Evolutionary conservation across 2,113 vertebrate genomes (phyloP).

Genomic region (Damaliscus lunatus): DNA sequence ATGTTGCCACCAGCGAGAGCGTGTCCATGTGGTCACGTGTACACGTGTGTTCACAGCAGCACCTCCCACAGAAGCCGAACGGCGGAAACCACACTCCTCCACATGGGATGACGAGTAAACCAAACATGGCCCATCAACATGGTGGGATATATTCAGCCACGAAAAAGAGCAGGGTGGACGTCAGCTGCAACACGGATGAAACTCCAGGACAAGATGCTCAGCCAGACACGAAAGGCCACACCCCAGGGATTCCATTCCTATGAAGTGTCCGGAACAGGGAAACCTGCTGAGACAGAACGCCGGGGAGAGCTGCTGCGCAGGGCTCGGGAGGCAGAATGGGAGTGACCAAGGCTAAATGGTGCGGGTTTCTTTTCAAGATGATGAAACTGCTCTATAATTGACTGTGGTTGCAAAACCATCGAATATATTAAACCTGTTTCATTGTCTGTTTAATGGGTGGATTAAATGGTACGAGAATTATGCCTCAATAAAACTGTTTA

Average conservation of each 20-base stretch:
- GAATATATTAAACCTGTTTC: not conserved
- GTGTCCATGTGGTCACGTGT: fast-evolving
- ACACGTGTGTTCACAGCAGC: fast-evolving
- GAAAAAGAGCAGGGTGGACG: fast-evolving
- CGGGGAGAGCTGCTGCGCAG: fast-evolving
- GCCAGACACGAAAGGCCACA: no score
- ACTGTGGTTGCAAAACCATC: not conserved
- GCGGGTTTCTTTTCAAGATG: not conserved
- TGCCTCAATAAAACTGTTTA: not conserved
- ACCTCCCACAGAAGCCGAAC: fast-evolving
- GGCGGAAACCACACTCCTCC: fast-evolving
- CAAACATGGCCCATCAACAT: fast-evolving
- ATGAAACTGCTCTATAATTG: not conserved
- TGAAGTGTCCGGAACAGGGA: not conserved
- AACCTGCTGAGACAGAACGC: no score
- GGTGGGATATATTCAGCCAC: fast-evolving
- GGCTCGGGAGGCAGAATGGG: fast-evolving
- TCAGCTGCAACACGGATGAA: fast-evolving
- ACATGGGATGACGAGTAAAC: fast-evolving
- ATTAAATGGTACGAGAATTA: not conserved
- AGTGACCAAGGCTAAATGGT: not conserved
- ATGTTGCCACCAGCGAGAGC: fast-evolving
- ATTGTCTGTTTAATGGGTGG: not conserved
- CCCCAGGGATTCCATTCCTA: fast-evolving
- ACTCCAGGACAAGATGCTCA: not conserved